These are phyloP conservation scores for Ectobius pallidus DNA, from an alignment of 2,888 invertebrate genomes.

Conservation along the genomic window DNA sequence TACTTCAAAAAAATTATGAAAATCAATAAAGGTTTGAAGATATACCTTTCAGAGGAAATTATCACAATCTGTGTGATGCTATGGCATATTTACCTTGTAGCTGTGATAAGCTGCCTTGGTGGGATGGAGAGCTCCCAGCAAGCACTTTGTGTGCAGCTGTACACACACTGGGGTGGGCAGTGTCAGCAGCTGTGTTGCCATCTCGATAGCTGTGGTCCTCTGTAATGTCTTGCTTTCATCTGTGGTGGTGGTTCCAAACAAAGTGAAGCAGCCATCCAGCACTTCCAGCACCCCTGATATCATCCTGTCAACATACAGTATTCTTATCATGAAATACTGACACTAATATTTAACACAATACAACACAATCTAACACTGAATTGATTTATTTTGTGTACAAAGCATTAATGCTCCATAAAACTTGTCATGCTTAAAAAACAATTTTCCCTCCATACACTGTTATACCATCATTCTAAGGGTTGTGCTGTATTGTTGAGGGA, in stretches of 20 bases:
- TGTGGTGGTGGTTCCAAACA: conserved; percentile 51
- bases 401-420: no score
- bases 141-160: conserved; percentile 79
- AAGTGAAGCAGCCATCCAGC: conserved; percentile 72
- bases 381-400: no score
- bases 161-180: conserved; percentile 74
- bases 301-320: conserved; percentile 57
- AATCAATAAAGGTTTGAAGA: no score
- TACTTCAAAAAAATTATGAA: no score
- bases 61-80: no score
- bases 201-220: conserved; percentile 65
- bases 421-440: no score
- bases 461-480: no score
- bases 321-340: not conserved
- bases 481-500: no score
- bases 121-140: conserved; percentile 80
- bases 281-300: conserved; percentile 73
- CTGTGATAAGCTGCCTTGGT: conserved; percentile 78
- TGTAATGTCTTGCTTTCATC: conserved; percentile 59
- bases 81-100: conserved; percentile 79
- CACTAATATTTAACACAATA: no score
- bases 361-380: no score
- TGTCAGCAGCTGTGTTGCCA: conserved; percentile 69
- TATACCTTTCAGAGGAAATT: no score
- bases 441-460: no score